phyloP scores from a whole-genome alignment of 2,888 invertebrate genomes.

The Melinopterus prodromus region DNA sequence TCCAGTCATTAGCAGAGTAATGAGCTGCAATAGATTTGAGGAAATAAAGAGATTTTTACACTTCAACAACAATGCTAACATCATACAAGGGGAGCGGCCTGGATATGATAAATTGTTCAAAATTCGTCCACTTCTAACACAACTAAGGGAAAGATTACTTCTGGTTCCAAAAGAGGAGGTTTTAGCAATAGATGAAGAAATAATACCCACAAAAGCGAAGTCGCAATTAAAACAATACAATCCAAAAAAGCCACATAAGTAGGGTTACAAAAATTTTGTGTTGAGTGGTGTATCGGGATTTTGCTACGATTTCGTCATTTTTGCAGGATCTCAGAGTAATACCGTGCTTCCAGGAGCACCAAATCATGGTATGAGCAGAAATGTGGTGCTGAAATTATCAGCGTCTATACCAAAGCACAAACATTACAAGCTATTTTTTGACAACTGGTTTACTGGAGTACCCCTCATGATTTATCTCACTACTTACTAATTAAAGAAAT shows the following conservation, averaged over 20 bases:
- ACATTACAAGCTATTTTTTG: constrained; percentile 49
- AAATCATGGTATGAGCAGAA: constrained; percentile 48
- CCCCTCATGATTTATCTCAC: neutral
- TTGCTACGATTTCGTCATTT: constrained; percentile 54
- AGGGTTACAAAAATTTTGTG: constrained; percentile 52
- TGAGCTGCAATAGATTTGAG: constrained; percentile 7
- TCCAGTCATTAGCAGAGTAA: no score
- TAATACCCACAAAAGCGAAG: constrained; percentile 19
- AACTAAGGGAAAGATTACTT: no score
- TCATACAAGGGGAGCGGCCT: neutral
- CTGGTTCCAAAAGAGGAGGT: no score
- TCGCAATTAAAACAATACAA: constrained; percentile 48
- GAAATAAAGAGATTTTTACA: neutral
- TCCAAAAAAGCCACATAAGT: constrained; percentile 51
- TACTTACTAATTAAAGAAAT: no score
- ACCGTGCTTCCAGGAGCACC: constrained; percentile 43
- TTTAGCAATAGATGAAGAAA: neutral
- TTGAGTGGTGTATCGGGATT: constrained; percentile 52
- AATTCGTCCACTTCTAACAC: neutral
- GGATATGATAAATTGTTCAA: constrained; percentile 12
- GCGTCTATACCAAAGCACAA: constrained; percentile 45
- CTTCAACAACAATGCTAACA: neutral
- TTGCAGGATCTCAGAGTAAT: constrained; percentile 41
- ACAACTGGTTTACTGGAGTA: constrained; percentile 49
- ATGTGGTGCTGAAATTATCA: constrained; percentile 48